Percentiles rank a stretch among this genome's conserved stretches.
Conservation (phyloP, 2,113 vertebrate species). For the Thinocorus orbignyianus region DNA sequence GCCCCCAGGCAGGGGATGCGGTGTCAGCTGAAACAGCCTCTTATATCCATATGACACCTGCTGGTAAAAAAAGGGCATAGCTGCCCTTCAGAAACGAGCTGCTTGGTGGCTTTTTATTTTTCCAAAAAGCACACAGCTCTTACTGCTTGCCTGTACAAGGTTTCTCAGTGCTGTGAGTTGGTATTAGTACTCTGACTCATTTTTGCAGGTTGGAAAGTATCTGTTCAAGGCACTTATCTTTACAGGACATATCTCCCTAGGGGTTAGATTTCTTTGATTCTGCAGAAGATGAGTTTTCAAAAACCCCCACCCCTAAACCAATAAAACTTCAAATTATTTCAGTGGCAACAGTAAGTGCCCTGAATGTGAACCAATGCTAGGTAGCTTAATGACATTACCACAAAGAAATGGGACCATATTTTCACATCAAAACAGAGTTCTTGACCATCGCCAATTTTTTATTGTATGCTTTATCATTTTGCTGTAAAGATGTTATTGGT, state of each 20-base stretch:
- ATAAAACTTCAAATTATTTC: neutral
- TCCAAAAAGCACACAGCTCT: fast-evolving
- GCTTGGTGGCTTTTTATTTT: neutral
- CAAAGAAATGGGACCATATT: neutral
- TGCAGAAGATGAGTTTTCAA: neutral
- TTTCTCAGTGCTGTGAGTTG: neutral
- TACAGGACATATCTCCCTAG: neutral
- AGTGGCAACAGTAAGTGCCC: neutral
- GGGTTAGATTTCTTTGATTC: neutral
- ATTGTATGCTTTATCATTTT: neutral
- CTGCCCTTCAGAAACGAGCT: neutral
- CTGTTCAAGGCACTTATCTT: neutral
- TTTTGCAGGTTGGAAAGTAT: neutral
- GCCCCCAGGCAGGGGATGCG: neutral
- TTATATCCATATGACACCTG: constrained; percentile 22
- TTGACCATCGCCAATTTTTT: neutral
- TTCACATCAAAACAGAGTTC: neutral
- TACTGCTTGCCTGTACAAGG: fast-evolving
- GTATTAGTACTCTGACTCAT: neutral
- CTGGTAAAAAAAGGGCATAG: neutral
- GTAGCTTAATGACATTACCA: neutral
- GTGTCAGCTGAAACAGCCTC: neutral
- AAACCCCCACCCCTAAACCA: neutral
- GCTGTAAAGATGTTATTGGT: neutral
- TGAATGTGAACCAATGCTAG: fast-evolving